Conservation (phyloP, 2,888 invertebrate species). For the Drosophila niveifrons region DNA sequence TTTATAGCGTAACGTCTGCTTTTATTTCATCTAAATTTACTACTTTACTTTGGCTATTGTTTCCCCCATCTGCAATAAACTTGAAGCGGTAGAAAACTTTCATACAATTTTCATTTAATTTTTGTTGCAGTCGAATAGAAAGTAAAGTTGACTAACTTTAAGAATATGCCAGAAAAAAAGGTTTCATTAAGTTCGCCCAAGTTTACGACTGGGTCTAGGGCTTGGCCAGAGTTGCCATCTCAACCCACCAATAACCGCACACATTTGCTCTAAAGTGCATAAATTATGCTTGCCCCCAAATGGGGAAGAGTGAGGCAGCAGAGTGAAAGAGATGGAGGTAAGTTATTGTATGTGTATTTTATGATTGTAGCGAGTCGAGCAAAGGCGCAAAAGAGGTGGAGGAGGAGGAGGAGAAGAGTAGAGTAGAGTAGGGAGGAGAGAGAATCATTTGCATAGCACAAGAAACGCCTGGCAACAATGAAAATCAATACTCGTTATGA, state of each 20-base stretch:
- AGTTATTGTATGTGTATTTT: constrained; percentile 28
- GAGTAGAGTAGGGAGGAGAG: not conserved
- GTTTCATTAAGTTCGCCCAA: not conserved
- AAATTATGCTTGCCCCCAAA: constrained; percentile 24
- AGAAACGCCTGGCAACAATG: constrained; percentile 28
- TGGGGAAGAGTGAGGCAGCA: not conserved
- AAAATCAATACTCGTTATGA: constrained; percentile 30
- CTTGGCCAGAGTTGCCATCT: constrained; percentile 17
- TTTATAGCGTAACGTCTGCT: not conserved
- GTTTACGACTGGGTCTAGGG: constrained; percentile 6
- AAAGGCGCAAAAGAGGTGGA: too few relatives aligned
- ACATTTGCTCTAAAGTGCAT: constrained; percentile 26
- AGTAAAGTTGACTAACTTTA: constrained; percentile 4
- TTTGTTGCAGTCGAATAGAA: not conserved
- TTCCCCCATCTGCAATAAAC: too few relatives aligned
- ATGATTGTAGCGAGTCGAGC: constrained; percentile 18
- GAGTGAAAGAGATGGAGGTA: not conserved
- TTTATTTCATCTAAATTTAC: too few relatives aligned
- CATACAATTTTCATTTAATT: not conserved
- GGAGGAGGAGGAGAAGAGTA: too few relatives aligned
- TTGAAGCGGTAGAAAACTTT: not conserved
- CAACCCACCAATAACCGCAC: constrained; percentile 21
- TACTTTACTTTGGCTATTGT: too few relatives aligned
- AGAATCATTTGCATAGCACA: constrained; percentile 27
- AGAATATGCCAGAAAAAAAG: not conserved